phyloP scores from a whole-genome alignment of 2,113 vertebrate genomes.

The Serilophus lunatus region DNA sequence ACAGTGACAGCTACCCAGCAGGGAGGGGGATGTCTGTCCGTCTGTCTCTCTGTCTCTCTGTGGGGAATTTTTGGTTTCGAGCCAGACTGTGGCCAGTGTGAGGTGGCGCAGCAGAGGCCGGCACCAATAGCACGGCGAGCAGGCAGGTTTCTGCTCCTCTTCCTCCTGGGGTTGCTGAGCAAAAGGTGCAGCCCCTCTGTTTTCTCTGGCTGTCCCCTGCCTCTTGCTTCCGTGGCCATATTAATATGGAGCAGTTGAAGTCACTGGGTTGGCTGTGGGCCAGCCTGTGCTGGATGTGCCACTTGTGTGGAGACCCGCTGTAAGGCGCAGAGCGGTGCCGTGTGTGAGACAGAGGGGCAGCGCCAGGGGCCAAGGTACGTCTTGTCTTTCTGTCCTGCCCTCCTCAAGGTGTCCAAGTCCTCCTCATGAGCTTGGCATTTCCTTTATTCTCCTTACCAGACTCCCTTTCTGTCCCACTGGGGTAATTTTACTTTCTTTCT shows the following conservation, averaged over 20 bases:
- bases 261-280: conserved; percentile 78
- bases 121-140: accelerated
- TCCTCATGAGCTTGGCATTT: neutral
- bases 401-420: neutral
- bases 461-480: neutral
- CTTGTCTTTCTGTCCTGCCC: neutral
- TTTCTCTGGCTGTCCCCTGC: conserved; percentile 47
- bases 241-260: conserved; percentile 80
- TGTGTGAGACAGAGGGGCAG: conserved; percentile 18
- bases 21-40: neutral
- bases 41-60: too few species aligned
- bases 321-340: neutral
- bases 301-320: conserved; percentile 40
- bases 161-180: neutral
- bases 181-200: neutral
- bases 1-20: neutral
- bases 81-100: accelerated
- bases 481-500: conserved; percentile 17
- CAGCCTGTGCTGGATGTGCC: conserved; percentile 61
- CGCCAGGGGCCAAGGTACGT: conserved; percentile 37
- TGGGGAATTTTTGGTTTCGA: neutral
- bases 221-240: conserved; percentile 60
- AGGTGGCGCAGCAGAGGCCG: neutral
- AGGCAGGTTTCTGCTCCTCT: neutral
- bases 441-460: neutral